Conservation (phyloP, 1,140 invertebrate genomes). For the Reticulitermes speratus region DNA sequence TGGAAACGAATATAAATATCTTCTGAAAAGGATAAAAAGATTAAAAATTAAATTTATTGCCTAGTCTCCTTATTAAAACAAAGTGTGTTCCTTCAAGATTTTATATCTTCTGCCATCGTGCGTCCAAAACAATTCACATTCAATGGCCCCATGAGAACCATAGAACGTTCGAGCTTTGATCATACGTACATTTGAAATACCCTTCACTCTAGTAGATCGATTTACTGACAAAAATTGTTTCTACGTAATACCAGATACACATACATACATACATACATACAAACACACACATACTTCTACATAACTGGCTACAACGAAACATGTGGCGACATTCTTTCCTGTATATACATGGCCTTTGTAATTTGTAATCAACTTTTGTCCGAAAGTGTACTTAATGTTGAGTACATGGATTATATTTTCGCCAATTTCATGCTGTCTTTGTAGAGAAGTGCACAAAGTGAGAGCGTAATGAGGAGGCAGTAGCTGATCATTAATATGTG, state of each 20-base stretch:
- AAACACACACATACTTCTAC: no score
- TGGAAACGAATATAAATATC: background rate
- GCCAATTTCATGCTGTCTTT: no score
- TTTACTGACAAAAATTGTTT: background rate
- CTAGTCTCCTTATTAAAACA: background rate
- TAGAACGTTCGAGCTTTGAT: background rate
- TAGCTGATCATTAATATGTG: no score
- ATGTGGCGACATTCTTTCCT: no score
- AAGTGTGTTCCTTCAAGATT: background rate
- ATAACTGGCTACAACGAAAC: no score
- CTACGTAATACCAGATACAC: background rate
- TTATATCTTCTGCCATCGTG: background rate
- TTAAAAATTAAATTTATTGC: slow-evolving; percentile 16
- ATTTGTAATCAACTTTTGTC: no score
- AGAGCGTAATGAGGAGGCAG: no score
- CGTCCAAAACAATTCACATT: background rate
- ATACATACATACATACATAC: no score
- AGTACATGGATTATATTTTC: no score
- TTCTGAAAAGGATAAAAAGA: background rate
- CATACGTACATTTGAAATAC: background rate
- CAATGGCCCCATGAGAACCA: background rate
- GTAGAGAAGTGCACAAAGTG: no score
- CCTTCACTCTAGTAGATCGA: background rate
- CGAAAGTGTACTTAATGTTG: no score
- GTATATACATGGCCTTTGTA: no score